Base-by-base conservation (phyloP, 1,140 invertebrate species). In the Caenorhabditis latens region DNA sequence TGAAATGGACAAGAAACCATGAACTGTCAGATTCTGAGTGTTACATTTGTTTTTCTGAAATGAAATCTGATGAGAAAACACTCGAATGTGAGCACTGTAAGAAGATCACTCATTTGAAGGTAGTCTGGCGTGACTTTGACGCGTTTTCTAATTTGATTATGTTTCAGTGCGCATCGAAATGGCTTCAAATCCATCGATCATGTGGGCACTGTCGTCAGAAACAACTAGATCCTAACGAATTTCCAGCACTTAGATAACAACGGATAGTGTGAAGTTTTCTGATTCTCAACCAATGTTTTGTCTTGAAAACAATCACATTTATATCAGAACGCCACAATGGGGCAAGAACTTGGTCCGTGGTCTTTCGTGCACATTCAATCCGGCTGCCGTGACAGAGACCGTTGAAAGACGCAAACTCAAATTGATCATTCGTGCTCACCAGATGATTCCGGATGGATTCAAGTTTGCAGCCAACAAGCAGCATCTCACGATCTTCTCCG, bases 331-430 rank as follows among this genome's bases (percentile, higher is more conserved):
- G n/a, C 58, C 58, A n/a, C 7, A 19, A 8, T 61, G 21, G 14
- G 11, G 32, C 42, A 46, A 32, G 14, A 87, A 87, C 43, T 14
- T 32, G n/a, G 61, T 87, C 9, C 82, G 86, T 24, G 86, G 83
- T 13, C 43, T 87, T n/a, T n/a, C 55, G 16, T n/a, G 83, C 14
- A 75, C 57, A 24, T 88, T 88, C 50, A 84, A 84, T 8, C 42
- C 46, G 42, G 67, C 89, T 19, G 67, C 53, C 9, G 48, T 88
- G 6, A 32, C 32, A 3, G 24, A 43, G 40, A 57, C 16, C 6
- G 21, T 13, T 82, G 65, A 48, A 24, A 40, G 71, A 24, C 65
- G 88, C 5, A 86, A 87, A 14, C 21, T 87, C 19, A n/a, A 87
- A 8, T 43, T 88, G 14, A 84, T 32, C 32, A 32, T 32, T 32